A percentile compares a stretch with the other conserved stretches of the same genome.
phyloP scores from a whole-genome alignment of 35 echinoderm and acorn worm species.

The Chiridota heheva region DNA sequence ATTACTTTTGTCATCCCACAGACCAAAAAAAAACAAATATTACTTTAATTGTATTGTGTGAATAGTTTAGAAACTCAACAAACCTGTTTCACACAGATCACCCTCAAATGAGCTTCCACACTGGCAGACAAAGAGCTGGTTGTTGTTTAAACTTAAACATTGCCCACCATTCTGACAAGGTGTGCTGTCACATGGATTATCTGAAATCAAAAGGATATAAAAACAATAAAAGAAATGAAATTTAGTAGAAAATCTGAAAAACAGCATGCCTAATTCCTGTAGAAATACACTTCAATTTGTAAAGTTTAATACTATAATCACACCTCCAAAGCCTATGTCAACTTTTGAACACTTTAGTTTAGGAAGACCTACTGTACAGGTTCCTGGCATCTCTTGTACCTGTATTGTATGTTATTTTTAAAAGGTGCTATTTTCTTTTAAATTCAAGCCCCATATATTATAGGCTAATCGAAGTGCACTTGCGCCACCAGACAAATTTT shows the following conservation, averaged over 20 bases:
- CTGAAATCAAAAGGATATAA: constrained; percentile 38
- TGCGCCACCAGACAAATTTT: too few species aligned
- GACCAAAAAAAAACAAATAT: too few species aligned
- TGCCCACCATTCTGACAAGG: constrained; percentile 62
- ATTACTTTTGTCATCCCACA: too few species aligned
- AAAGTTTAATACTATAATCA: neutral
- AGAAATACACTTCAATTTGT: neutral
- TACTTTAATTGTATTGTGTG: too few species aligned
- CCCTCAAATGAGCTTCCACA: constrained; percentile 43
- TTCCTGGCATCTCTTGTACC: too few species aligned
- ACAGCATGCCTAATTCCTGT: neutral
- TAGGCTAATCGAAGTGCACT: too few species aligned
- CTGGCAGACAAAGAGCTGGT: constrained; percentile 39
- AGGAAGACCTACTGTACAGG: neutral
- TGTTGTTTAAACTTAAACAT: constrained; percentile 40
- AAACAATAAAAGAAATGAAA: neutral
- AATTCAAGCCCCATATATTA: too few species aligned
- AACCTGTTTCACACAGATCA: constrained; percentile 43
- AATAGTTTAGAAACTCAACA: too few species aligned
- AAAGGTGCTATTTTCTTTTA: too few species aligned
- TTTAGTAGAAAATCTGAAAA: neutral
- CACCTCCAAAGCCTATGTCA: neutral
- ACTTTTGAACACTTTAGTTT: neutral
- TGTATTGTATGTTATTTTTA: too few species aligned
- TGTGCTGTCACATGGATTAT: constrained; percentile 49